A percentile compares a stretch with the other conserved stretches of the same genome.
Evolutionary conservation across 2,797 vertebrate species (phyloP).

Genomic region (Triplophysa yarkandensis): DNA sequence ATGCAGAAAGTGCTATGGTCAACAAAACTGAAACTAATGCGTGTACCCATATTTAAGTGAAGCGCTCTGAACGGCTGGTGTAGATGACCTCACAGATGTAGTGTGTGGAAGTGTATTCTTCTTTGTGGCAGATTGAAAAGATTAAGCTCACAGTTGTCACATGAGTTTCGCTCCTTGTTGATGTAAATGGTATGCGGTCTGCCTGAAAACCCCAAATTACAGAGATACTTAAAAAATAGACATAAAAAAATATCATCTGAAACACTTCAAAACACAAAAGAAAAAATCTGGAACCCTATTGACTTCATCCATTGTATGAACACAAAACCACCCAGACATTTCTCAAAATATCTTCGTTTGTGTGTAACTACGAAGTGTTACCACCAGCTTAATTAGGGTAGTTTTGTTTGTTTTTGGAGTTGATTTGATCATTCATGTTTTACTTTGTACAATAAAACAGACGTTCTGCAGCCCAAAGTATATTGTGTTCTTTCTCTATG

Average conservation of each 20-base stretch:
- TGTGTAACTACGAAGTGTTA: too few relatives aligned
- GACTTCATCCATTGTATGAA: too few relatives aligned
- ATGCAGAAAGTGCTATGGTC: neutral
- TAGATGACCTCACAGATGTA: conserved; percentile 14
- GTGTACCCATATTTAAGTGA: too few relatives aligned
- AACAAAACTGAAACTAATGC: too few relatives aligned
- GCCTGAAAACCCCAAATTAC: too few relatives aligned
- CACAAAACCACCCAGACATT: too few relatives aligned
- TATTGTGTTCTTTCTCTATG: conserved; percentile 58
- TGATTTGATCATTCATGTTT: neutral
- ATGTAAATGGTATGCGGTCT: conserved; percentile 23
- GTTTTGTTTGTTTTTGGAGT: neutral
- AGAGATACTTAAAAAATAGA: too few relatives aligned
- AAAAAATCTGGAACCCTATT: too few relatives aligned
- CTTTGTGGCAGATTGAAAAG: conserved; percentile 19
- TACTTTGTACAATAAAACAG: neutral
- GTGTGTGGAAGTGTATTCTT: neutral
- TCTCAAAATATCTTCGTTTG: too few relatives aligned
- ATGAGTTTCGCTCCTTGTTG: neutral
- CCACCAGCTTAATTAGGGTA: neutral
- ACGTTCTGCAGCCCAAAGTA: too few relatives aligned
- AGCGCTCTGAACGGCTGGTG: too few relatives aligned
- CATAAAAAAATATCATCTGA: neutral
- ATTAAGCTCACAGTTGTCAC: conserved; percentile 27
- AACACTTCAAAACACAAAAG: too few relatives aligned